Conservation (phyloP, 2,888 invertebrate species). For the Pheosia gnoma region DNA sequence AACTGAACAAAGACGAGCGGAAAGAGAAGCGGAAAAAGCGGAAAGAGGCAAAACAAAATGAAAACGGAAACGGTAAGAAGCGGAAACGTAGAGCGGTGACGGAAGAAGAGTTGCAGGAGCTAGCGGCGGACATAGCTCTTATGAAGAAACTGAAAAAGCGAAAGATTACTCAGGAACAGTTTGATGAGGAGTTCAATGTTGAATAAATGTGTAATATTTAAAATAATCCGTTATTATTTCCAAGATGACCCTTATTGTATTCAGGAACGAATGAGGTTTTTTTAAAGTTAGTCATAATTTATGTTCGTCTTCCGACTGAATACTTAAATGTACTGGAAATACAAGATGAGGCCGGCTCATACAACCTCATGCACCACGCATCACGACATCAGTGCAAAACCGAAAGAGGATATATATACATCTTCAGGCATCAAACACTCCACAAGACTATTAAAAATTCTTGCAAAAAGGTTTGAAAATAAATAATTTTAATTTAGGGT, state of each 20-base stretch:
- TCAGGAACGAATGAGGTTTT: too few species aligned
- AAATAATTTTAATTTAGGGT: too few species aligned
- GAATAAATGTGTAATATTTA: constrained; percentile 43
- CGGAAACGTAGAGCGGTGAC: constrained; percentile 77
- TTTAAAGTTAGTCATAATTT: too few species aligned
- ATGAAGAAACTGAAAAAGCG: constrained; percentile 94
- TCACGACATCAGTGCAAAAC: too few species aligned
- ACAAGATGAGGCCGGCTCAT: too few species aligned
- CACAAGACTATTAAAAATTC: too few species aligned
- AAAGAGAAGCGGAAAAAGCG: constrained; percentile 85
- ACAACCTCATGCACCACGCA: too few species aligned
- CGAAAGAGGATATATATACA: too few species aligned
- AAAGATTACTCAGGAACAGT: constrained; percentile 88
- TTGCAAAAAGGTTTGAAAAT: too few species aligned
- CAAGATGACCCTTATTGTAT: neutral
- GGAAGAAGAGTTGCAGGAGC: constrained; percentile 89
- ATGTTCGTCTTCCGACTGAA: too few species aligned
- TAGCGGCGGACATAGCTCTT: constrained; percentile 91
- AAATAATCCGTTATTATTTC: neutral
- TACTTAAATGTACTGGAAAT: too few species aligned
- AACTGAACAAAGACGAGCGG: constrained; percentile 87
- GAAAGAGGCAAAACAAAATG: constrained; percentile 82
- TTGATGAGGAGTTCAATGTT: constrained; percentile 85
- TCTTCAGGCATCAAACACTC: too few species aligned
- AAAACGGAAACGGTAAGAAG: constrained; percentile 77